Base-by-base conservation (phyloP, 1,140 invertebrate genomes). In the Aricia agestis region DNA sequence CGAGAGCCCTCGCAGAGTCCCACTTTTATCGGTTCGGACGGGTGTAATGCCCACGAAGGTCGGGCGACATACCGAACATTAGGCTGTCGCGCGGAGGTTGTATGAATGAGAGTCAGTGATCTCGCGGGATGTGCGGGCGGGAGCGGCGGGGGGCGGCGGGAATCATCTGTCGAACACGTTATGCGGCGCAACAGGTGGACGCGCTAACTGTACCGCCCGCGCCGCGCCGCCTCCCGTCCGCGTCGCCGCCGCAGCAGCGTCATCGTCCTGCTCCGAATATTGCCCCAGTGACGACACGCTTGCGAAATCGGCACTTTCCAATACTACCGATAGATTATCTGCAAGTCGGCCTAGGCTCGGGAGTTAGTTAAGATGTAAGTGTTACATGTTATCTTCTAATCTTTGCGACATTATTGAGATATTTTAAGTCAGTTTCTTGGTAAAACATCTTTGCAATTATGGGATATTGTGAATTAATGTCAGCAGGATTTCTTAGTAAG, bases 121-220 rank as follows among this genome's bases (percentile, higher is more conserved):
- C 45, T 52, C 45, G 45, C 45, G 45, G 45, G 45, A 52, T 6
- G 2, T 2, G 36, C 36, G 45, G 45, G 13, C 10, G 3, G 11
- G 6, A 10, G 45, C 13, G 45, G 45, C 10, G 45, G 11, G 13
- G 45, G 0, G 45, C 3, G 45, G 45, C 45, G 45, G 45, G 45
- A 5, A 52, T 52, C 45, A 52, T 52, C 45, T 52, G 45, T 52
- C 45, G 45, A 52, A 52, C 45, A 52, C 45, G 45, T 52, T 52
- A 52, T 52, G 45, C 45, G 45, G 45, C 13, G 6, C 45, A 52
- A 52, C 45, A 52, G 45, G 45, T 52, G 45, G 45, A 52, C 45
- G 45, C 45, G 45, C 45, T 52, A 52, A 52, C 45, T 52, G 45
- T 52, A 52, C 45, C 45, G 45, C 45, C 45, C 45, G 45, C 45